Evolutionary conservation across 2,113 vertebrate genomes (phyloP).

Genomic region (Bos indicus): DNA sequence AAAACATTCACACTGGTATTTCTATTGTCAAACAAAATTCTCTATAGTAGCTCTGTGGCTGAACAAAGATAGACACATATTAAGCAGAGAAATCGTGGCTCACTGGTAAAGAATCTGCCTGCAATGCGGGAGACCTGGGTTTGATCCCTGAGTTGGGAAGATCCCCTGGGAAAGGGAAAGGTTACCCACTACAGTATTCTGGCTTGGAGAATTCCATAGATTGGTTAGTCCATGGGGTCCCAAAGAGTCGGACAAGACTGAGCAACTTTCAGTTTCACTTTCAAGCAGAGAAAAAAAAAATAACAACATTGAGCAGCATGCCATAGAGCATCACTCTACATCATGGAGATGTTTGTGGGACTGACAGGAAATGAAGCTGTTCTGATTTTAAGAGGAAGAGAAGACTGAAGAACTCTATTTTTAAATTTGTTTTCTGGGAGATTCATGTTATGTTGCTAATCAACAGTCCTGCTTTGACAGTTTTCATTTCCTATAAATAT

Average conservation of each 20-base stretch:
- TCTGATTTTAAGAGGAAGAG: neutral
- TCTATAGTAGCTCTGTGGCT: neutral
- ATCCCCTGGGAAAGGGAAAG: neutral
- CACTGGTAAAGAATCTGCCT: neutral
- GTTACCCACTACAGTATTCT: neutral
- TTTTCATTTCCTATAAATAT: slow-evolving; percentile 6
- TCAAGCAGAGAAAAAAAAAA: neutral
- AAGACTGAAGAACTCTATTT: neutral
- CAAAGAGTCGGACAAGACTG: neutral
- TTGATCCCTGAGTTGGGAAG: neutral
- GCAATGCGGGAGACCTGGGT: neutral
- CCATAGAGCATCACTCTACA: fast-evolving
- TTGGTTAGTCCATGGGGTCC: neutral
- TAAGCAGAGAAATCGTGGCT: neutral
- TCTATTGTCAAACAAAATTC: neutral
- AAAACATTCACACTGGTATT: no score
- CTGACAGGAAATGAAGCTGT: neutral
- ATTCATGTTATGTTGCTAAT: neutral
- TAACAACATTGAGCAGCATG: fast-evolving
- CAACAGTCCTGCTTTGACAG: neutral
- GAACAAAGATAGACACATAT: fast-evolving
- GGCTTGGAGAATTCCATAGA: neutral
- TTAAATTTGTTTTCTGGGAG: slow-evolving; percentile 5
- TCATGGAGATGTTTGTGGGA: neutral
- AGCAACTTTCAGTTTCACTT: neutral